phyloP scores from a whole-genome alignment of 92 coral and sea anemone species.

The Porites cylindrica region DNA sequence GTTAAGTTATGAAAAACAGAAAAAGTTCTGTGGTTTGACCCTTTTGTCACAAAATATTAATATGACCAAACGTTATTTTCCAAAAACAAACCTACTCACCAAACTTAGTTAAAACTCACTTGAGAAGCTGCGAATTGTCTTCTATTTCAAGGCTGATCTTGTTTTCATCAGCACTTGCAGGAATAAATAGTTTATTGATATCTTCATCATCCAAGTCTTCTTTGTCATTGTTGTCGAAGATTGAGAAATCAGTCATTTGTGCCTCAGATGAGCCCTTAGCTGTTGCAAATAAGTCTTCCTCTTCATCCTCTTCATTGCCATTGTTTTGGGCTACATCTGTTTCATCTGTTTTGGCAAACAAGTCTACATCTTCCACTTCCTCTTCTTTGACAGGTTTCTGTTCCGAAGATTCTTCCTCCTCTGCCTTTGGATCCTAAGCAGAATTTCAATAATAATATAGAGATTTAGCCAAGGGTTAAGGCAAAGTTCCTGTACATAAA shows the following conservation, averaged over 20 bases:
- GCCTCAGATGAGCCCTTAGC: slow-evolving; percentile 32
- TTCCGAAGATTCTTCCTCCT: slow-evolving; percentile 26
- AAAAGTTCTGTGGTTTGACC: too few relatives aligned
- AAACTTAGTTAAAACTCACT: slow-evolving; percentile 50
- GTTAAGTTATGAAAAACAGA: too few relatives aligned
- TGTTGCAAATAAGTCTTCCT: slow-evolving; percentile 58
- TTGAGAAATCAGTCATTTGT: slow-evolving; percentile 42
- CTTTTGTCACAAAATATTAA: too few relatives aligned
- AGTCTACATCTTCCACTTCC: slow-evolving; percentile 76
- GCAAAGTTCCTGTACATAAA: too few relatives aligned
- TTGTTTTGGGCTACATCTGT: slow-evolving; percentile 45
- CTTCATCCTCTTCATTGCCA: slow-evolving; percentile 59
- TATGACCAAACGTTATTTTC: too few relatives aligned
- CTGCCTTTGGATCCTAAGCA: not conserved
- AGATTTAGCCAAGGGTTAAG: too few relatives aligned
- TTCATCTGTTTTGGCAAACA: slow-evolving; percentile 75
- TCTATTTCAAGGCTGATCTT: slow-evolving; percentile 55
- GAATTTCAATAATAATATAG: not conserved
- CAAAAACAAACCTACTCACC: not conserved
- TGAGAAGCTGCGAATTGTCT: slow-evolving; percentile 89
- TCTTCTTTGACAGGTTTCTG: slow-evolving; percentile 49
- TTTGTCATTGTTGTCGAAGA: slow-evolving; percentile 71
- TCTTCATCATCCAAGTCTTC: slow-evolving; percentile 70
- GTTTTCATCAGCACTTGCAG: slow-evolving; percentile 82
- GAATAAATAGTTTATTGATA: slow-evolving; percentile 84